Evolutionary conservation across 1,140 invertebrate species (phyloP).

Genomic region (Drosophila gunungcola): DNA sequence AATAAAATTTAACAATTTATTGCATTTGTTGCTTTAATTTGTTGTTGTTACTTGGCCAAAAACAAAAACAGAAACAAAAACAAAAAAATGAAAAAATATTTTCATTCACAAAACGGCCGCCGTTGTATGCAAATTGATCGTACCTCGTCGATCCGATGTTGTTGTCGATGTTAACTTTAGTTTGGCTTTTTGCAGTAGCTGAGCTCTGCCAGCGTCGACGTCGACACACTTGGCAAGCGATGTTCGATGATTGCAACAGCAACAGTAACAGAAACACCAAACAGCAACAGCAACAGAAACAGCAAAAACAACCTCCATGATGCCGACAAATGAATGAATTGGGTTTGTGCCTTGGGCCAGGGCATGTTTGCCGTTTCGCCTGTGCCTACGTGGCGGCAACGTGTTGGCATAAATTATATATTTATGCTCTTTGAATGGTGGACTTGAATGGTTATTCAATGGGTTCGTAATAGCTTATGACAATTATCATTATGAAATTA

Average conservation of each 20-base stretch:
- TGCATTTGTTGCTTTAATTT: conserved; percentile 80
- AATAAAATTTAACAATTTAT: conserved; percentile 84
- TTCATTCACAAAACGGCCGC: conserved; percentile 81
- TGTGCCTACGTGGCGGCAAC: conserved; percentile 68
- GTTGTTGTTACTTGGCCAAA: conserved; percentile 63
- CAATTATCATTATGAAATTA: no score
- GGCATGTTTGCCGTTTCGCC: conserved; percentile 47
- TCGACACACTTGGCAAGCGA: conserved; percentile 78
- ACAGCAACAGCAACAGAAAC: conserved; percentile 23
- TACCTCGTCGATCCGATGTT: conserved; percentile 30
- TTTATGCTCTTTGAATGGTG: conserved; percentile 38
- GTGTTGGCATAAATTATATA: conserved; percentile 68
- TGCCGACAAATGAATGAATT: conserved; percentile 61
- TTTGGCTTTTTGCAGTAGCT: conserved; percentile 39
- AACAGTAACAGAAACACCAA: conserved; percentile 25
- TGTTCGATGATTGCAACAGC: conserved; percentile 73
- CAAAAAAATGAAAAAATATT: conserved; percentile 31
- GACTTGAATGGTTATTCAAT: conserved; percentile 12
- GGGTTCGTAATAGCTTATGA: background rate
- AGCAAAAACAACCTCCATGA: conserved; percentile 38
- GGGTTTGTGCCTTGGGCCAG: conserved; percentile 60
- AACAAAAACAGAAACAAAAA: conserved; percentile 47
- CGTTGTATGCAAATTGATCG: conserved; percentile 79
- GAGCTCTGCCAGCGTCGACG: conserved; percentile 30
- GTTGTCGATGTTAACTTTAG: conserved; percentile 56